Conservation (phyloP, 2,888 invertebrate genomes). For the Colostygia pectinataria region DNA sequence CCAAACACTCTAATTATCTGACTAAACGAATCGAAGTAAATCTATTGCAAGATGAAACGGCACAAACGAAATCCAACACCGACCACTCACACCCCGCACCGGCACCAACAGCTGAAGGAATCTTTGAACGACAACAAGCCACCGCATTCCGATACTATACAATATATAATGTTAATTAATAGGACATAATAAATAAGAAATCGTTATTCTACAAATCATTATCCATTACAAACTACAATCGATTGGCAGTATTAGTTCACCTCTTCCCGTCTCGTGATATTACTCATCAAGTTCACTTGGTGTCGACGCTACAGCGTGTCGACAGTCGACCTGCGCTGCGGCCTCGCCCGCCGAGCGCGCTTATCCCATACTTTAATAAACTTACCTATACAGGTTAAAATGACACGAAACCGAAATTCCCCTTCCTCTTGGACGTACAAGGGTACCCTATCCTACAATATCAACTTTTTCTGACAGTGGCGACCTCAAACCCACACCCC, state of each 20-base stretch:
- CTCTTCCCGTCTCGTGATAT: constrained; percentile 65
- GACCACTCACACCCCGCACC: constrained; percentile 11
- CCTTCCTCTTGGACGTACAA: constrained; percentile 33
- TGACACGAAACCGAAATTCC: constrained; percentile 32
- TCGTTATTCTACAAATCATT: constrained; percentile 77
- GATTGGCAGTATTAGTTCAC: constrained; percentile 79
- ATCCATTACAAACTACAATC: constrained; percentile 76
- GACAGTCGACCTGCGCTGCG: constrained; percentile 11
- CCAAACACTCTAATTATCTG: constrained; percentile 35
- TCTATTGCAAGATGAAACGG: constrained; percentile 37
- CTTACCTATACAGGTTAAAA: constrained; percentile 28
- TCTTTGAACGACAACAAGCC: constrained; percentile 50
- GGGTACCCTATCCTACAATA: constrained; percentile 31
- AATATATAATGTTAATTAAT: constrained; percentile 65
- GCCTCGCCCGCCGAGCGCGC: constrained; percentile 10
- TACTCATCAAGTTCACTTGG: constrained; percentile 36
- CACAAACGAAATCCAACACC: constrained; percentile 40
- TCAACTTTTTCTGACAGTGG: constrained; percentile 26
- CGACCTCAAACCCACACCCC: constrained; percentile 11
- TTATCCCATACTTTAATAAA: constrained; percentile 37
- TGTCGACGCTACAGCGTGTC: constrained; percentile 16
- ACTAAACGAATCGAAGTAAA: constrained; percentile 27
- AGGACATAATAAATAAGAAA: constrained; percentile 75
- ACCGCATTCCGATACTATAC: constrained; percentile 70
- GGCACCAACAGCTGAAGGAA: constrained; percentile 26